Base-by-base conservation (phyloP, 2,113 vertebrate genomes). In the Thomomys bottae region DNA sequence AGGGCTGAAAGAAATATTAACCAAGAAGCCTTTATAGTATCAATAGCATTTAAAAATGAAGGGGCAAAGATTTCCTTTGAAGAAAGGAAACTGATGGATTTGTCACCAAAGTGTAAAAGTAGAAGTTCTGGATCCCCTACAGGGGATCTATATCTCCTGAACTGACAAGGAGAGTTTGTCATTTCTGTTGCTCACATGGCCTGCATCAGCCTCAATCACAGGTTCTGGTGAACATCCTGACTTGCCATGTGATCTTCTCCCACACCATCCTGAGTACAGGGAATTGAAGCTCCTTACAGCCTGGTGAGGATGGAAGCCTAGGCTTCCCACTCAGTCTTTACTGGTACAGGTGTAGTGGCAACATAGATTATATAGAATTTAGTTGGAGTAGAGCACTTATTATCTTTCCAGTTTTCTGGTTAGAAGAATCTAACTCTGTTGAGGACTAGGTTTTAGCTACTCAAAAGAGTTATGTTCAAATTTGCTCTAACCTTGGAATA, bases 41-140 rank as follows among this genome's bases (percentile, higher is more conserved):
- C 40, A 71, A 89, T 28, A 36, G 71, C 75, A 59, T 91, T 83
- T 71, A 77, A 73, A 77, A 85, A 32, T 75, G 28, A 90, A 72
- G 40, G 83, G 81, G 76, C 54, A 20, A 72, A 68, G 72, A n/a
- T 15, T 80, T 67, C 67, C 75, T 87, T 40, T 80, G 61, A 49
- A n/a, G 23, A 89, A 84, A 49, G 49, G 70, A 90, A 78, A 80
- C 14, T 28, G 42, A 76, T 79, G 6, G 86, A 68, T 84, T 87
- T 45, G 12, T 92, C 36, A n/a, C 40, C 15, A 17, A 36, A 26
- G 73, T 18, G 14, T 20, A 3, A 23, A 34, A 28, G 45, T 68
- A 23, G 20, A 40, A 64, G 49, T 20, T 70, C 87, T 66, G 49
- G 9, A n/a, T 88, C 26, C 40, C n/a, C 45, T 30, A 30, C 64